phyloP scores from a whole-genome alignment of 2,888 invertebrate species.

The Mesochorus sp. region DNA sequence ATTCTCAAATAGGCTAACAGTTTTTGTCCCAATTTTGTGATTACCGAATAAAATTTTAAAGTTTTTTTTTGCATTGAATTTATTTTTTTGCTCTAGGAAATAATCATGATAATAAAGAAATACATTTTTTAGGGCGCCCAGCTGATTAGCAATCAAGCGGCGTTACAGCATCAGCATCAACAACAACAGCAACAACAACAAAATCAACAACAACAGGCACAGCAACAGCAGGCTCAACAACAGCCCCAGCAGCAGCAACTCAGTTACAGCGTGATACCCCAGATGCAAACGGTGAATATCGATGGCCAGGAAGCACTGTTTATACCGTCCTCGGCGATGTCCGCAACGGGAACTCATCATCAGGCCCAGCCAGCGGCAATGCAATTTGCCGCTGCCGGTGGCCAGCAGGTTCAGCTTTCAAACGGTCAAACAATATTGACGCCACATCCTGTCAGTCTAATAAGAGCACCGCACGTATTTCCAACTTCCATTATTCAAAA shows the following conservation, averaged over 20 bases:
- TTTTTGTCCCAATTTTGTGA: too few species aligned
- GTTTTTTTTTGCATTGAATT: too few species aligned
- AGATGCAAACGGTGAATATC: slow-evolving; percentile 95
- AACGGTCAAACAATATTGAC: slow-evolving; percentile 82
- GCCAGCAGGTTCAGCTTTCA: slow-evolving; percentile 81
- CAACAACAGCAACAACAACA: slow-evolving; percentile 76
- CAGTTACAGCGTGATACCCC: slow-evolving; percentile 85
- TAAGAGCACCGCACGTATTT: slow-evolving; percentile 88
- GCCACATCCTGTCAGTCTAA: slow-evolving; percentile 83
- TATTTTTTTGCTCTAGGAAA: neutral
- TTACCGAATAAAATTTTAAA: too few species aligned
- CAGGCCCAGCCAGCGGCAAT: slow-evolving; percentile 80
- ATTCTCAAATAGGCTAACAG: too few species aligned
- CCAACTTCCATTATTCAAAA: slow-evolving; percentile 89
- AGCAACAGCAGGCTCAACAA: slow-evolving; percentile 83
- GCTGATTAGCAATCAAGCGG: slow-evolving; percentile 75
- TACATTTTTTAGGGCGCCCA: slow-evolving; percentile 75
- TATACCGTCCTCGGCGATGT: slow-evolving; percentile 91
- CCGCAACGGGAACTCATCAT: slow-evolving; percentile 81
- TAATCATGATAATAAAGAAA: neutral
- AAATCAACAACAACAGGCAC: slow-evolving; percentile 81
- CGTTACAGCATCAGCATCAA: slow-evolving; percentile 79
- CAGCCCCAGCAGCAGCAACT: slow-evolving; percentile 84
- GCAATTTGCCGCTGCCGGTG: slow-evolving; percentile 79
- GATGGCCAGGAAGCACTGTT: slow-evolving; percentile 97